Percentiles rank a stretch among this genome's conserved stretches.
Conservation (phyloP, 2,888 invertebrate genomes). For the Campaea margaritaria region DNA sequence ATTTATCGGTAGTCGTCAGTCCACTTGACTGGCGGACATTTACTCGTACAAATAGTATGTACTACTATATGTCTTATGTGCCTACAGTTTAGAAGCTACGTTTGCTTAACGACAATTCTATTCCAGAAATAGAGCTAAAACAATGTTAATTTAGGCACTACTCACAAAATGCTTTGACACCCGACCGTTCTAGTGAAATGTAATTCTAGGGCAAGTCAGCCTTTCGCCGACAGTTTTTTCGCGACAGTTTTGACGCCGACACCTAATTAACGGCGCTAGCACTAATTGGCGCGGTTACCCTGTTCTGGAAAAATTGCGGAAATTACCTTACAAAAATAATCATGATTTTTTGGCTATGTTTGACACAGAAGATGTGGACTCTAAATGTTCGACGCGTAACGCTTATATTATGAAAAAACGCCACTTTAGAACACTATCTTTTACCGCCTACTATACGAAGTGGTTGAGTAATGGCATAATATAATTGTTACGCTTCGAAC, state of each 20-base stretch:
- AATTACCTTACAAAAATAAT: background rate
- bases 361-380: too few relatives aligned
- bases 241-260: background rate
- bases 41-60: too few relatives aligned
- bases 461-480: too few relatives aligned
- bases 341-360: background rate
- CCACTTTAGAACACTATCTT: too few relatives aligned
- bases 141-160: background rate
- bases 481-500: too few relatives aligned
- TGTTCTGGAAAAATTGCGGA: background rate
- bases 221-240: background rate
- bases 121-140: background rate
- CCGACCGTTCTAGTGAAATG: background rate
- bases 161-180: constrained; percentile 3
- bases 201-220: background rate
- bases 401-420: too few relatives aligned
- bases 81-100: background rate
- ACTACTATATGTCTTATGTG: too few relatives aligned
- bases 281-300: constrained; percentile 4
- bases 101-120: too few relatives aligned
- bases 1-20: background rate
- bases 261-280: background rate
- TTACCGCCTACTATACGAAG: too few relatives aligned
- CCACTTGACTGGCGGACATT: background rate
- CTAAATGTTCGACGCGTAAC: too few relatives aligned